phyloP scores from a whole-genome alignment of 2,113 vertebrate species.

The Physeter macrocephalus region DNA sequence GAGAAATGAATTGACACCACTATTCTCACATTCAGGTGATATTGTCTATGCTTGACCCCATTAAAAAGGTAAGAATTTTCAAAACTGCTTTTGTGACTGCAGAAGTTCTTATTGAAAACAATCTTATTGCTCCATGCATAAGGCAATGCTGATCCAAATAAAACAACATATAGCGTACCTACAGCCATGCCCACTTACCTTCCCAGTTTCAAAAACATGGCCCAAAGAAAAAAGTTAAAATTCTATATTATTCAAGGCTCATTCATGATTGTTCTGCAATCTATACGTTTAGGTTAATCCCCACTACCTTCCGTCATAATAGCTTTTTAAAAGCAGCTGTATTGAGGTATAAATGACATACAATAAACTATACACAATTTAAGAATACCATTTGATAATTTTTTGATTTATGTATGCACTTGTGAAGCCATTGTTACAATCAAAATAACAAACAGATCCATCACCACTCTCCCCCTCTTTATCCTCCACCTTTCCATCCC shows the following conservation, averaged over 20 bases:
- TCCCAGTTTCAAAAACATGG: not conserved
- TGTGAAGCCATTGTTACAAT: not conserved
- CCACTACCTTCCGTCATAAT: not conserved
- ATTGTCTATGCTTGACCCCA: fast-evolving
- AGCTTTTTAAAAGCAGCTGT: not conserved
- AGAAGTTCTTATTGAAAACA: not conserved
- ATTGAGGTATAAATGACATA: not conserved
- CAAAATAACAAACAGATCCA: not conserved
- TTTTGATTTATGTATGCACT: not conserved
- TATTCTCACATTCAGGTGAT: not conserved
- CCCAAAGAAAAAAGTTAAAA: not conserved
- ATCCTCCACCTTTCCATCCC: not conserved
- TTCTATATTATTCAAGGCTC: not conserved
- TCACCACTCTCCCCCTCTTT: not conserved
- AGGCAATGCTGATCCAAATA: not conserved
- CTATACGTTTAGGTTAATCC: not conserved
- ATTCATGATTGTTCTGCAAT: not conserved
- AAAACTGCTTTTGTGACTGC: not conserved
- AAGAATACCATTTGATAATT: not conserved
- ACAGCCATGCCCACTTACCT: not conserved
- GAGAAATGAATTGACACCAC: not conserved
- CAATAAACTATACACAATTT: not conserved
- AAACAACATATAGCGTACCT: not conserved
- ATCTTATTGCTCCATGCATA: not conserved
- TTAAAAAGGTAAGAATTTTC: not conserved